Percentiles rank a stretch among this genome's conserved stretches.
phyloP scores from a whole-genome alignment of 23 tunicate species.

The Styela plicata region DNA sequence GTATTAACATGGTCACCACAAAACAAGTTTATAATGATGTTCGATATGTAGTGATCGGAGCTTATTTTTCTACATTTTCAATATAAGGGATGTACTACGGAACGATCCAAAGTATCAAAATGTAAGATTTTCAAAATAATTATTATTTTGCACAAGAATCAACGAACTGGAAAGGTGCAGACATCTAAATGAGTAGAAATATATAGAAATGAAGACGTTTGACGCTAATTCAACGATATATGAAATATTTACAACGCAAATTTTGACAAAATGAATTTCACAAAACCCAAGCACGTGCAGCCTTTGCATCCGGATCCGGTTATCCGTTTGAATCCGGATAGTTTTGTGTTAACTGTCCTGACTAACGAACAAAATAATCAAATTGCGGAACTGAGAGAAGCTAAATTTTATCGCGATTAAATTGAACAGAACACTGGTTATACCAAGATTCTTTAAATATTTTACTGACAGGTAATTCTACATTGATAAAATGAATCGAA shows the following conservation, averaged over 20 bases:
- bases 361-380: background rate
- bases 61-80: background rate
- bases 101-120: background rate
- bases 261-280: background rate
- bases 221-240: background rate
- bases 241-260: background rate
- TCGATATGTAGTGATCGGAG: background rate
- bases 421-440: background rate
- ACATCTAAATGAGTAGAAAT: background rate
- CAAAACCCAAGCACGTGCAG: background rate
- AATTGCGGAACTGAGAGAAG: slow-evolving; percentile 3
- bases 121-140: background rate
- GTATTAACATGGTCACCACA: no score
- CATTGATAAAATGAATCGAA: no score
- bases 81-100: background rate
- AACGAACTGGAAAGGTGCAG: background rate
- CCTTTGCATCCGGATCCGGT: background rate
- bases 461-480: slow-evolving; percentile 16
- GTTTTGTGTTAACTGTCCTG: background rate
- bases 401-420: background rate
- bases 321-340: background rate
- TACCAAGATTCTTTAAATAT: slow-evolving; percentile 5
- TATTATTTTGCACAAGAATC: background rate
- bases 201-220: background rate
- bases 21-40: no score